These are phyloP conservation scores for Megaptera novaeangliae DNA, from an alignment of 2,113 vertebrate species.

Conservation along the genomic window DNA sequence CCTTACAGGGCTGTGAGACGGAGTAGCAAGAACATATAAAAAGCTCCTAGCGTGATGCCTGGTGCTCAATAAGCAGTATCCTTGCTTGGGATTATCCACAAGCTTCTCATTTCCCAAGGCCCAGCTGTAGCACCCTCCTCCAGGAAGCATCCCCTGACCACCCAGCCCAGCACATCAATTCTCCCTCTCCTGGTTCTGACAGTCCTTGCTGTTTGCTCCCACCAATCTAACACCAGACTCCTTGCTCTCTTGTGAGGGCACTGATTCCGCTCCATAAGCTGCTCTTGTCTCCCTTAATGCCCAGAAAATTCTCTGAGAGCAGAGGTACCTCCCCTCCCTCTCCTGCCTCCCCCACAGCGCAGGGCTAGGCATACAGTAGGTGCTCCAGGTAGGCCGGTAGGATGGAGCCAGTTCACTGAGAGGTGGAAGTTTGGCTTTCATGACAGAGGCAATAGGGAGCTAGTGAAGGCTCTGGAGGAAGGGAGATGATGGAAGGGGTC, in stretches of 20 bases:
- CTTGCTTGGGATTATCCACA: too few species aligned
- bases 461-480: neutral
- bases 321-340: neutral
- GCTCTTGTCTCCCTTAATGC: neutral
- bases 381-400: too few species aligned
- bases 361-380: neutral
- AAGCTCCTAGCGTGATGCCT: accelerated
- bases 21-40: neutral
- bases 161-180: accelerated
- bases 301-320: neutral
- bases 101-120: neutral
- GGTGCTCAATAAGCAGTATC: neutral
- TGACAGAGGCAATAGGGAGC: neutral
- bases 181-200: neutral
- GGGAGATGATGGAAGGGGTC: neutral
- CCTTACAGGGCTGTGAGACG: too few species aligned
- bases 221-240: neutral
- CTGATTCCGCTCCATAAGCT: neutral
- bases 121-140: neutral
- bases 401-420: too few species aligned
- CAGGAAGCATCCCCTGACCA: neutral
- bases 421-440: neutral
- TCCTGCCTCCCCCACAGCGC: neutral
- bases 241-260: neutral
- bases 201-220: neutral